Base-by-base conservation (phyloP, 2,888 invertebrate genomes). In the Perizoma affinitatum region DNA sequence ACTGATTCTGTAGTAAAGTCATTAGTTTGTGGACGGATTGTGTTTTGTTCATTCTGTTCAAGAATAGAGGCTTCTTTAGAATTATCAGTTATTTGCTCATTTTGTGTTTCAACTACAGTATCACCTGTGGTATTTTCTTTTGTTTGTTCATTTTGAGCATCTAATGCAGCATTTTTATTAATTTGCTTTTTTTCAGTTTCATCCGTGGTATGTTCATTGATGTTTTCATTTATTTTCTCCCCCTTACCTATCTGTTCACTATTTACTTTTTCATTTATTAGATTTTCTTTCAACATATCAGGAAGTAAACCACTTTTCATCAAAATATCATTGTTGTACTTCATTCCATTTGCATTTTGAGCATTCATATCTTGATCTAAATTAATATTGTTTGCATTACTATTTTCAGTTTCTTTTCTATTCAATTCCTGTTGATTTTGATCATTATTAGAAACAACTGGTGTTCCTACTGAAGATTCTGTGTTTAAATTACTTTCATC, bases 321-420 rank as follows among this genome's bases (percentile, higher is more conserved):
- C 22, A 44, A 43, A n/a, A 52, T 47, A 0, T 52, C 42, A 8
- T 36, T 53, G 34, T 63, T 48, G 33, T 48, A 5, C 1, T 63
- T 47, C 11, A 56, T 43, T 44, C 62, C 62, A 22, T 62, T 62
- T 8, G 44, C n/a, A 53, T 42, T 58, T 54, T 47, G 49, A 47
- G 47, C 8, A 35, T 53, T 53, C 4, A 53, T 35, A 45, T 40
- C 45, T 49, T 54, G 53, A 35, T 61, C 35, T 35, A 11, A 36
- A 51, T 22, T 50, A 34, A 36, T 51, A 9, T 56, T 48, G 44
- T 44, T 44, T 47, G 42, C 44, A 36, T 42, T 54, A n/a, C n/a
- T n/a, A n/a, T 10, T 55, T 48, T 55, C 50, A 51, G 34, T 6
- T 34, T 8, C 10, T 48, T 52, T 38, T 7, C 4, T 38, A 38